Percentiles rank a stretch among this genome's conserved stretches.
phyloP scores from a whole-genome alignment of 2,113 vertebrate species.

The Zosterops hypoxanthus region DNA sequence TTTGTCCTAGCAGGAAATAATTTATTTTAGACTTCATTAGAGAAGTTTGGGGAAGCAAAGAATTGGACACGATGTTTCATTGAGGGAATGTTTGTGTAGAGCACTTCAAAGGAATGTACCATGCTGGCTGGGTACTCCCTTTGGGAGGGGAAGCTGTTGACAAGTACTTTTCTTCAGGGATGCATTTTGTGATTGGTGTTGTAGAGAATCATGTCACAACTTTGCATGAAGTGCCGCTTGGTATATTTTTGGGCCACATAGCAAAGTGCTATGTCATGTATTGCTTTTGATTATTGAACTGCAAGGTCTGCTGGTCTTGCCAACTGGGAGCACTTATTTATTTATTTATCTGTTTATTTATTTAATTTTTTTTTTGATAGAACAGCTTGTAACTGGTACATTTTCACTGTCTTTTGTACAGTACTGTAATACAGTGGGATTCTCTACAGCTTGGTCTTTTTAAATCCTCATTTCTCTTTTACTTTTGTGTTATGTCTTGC shows the following conservation, averaged over 20 bases:
- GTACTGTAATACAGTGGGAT: not conserved
- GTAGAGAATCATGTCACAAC: not conserved
- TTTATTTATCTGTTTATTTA: not conserved
- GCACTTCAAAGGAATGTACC: not conserved
- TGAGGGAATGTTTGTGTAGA: not conserved
- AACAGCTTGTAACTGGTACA: not conserved
- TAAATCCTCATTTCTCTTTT: not conserved
- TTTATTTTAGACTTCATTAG: not conserved
- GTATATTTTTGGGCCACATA: not conserved
- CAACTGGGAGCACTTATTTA: not conserved
- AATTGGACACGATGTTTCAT: not conserved
- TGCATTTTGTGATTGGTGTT: not conserved
- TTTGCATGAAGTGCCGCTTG: not conserved
- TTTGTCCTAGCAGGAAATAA: not conserved
- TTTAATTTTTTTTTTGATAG: not conserved
- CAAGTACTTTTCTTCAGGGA: not conserved
- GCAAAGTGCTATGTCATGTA: not conserved
- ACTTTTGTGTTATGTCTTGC: not conserved
- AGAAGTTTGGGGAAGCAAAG: not conserved
- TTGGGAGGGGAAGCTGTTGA: not conserved
- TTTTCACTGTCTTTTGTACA: not conserved
- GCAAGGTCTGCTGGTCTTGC: not conserved
- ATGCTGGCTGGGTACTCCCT: not conserved
- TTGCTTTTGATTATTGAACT: not conserved
- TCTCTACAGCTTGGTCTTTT: not conserved